phyloP scores from a whole-genome alignment of 1,140 invertebrate species.

The Bombus ignitus region DNA sequence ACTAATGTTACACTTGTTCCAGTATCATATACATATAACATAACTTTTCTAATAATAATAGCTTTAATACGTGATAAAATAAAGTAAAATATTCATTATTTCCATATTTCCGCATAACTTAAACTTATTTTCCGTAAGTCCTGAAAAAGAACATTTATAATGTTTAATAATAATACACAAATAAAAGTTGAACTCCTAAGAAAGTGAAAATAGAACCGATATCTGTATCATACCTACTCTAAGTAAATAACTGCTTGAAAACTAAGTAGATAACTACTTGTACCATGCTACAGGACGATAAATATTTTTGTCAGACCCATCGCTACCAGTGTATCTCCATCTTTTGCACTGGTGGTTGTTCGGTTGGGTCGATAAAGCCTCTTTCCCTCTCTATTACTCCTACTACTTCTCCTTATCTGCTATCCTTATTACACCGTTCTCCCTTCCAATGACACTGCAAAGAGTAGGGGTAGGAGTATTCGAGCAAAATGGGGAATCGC shows the following conservation, averaged over 20 bases:
- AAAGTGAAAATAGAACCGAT: not conserved
- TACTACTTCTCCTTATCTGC: not conserved
- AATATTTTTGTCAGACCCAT: constrained; percentile 21
- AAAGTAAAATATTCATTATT: not conserved
- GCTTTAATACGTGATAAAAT: not conserved
- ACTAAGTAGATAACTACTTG: too few species aligned
- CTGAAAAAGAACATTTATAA: not conserved
- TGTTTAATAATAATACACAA: not conserved
- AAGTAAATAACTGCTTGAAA: not conserved
- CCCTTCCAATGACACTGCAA: not conserved
- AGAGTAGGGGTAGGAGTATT: constrained; percentile 35
- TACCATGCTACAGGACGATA: not conserved
- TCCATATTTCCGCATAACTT: not conserved
- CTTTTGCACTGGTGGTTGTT: constrained; percentile 26
- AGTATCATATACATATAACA: not conserved
- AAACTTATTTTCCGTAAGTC: not conserved
- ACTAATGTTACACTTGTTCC: not conserved
- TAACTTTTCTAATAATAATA: not conserved
- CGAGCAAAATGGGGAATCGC: constrained; percentile 51
- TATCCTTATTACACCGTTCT: not conserved
- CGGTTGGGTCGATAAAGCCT: constrained; percentile 72
- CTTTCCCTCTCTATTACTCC: constrained; percentile 36
- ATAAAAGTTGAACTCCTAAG: too few species aligned
- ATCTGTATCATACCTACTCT: not conserved
- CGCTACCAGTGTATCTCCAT: constrained; percentile 45